Base-by-base conservation (phyloP, 2,888 invertebrate species). In the Gymnocheta viridis region DNA sequence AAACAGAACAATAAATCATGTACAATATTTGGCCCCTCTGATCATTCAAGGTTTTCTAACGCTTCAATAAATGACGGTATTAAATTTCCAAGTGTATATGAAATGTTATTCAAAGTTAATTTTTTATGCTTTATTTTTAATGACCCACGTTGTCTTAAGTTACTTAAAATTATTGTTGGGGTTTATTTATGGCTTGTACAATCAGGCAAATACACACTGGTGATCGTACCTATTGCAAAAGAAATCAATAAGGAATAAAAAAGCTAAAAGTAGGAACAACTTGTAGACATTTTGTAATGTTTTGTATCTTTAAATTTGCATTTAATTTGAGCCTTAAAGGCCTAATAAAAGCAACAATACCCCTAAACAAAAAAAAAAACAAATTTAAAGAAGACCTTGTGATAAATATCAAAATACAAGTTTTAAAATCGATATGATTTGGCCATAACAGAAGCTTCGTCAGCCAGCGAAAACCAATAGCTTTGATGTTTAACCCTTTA, bases 251-350 rank as follows among this genome's bases (percentile, higher is more conserved):
- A 56, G 10, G 49, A 47, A 14, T 1, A 70, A 69, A 41, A 44
- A 62, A 10, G 41, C 17, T 32, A 1, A 32, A 41, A 64, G 32
- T 32, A 17, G 5, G 17, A 58, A 74, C 29, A 60, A 56, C 69
- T 76, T 82, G 74, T 82, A 76, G 69, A 22, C 78, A 74, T 78
- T 82, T 82, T 73, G 73, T 82, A 69, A 73, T 69, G 67, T 82
- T 78, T 82, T 78, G 64, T 82, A 54, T 44, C 56, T 62, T 69
- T 22, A 64, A 82, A 82, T 82, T 82, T 82, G 78, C 78, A 82
- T 82, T 78, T 82, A 82, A 82, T 82, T 82, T 62, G 64, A 74
- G 78, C 62, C 82, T 62, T 73, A 32, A 54, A 67, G 82, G 67
- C 38, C 35, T 14, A 62, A 47, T 72, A 73, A 76, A 77, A 69